Base-by-base conservation (phyloP, 2,888 invertebrate genomes). In the Odontomyia ornata region DNA sequence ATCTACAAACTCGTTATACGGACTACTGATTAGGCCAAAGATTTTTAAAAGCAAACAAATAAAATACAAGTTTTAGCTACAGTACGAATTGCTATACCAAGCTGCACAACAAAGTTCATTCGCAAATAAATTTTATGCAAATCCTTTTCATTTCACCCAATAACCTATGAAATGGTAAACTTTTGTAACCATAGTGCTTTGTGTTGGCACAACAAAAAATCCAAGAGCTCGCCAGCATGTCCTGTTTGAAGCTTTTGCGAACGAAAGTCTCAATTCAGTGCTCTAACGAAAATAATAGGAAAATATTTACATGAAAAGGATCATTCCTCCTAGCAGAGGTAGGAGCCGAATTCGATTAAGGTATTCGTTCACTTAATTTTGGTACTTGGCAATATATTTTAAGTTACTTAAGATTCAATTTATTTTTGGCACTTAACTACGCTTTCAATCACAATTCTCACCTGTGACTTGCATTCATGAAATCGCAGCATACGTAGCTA, bases 161-260 rank as follows among this genome's bases (percentile, higher is more conserved):
- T 28, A 30, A 30, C 30, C 11, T 64, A 28, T 64, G 1, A 30
- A 27, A 64, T 18, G 28, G 28, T 15, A 27, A 23, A 72, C 47
- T 21, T 56, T 36, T 47, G 78, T 78, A 73, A 75, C 76, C 76
- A 78, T 78, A 76, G 76, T 65, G 57, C n/a, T 73, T 65, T 67
- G 60, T 67, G 78, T 78, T 78, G 73, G 76, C 78, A 78, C 62
- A 78, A 78, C 78, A 78, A 73, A n/a, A n/a, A 76, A 60, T 23
- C 60, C 21, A 47, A 1, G 27, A 1, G n/a, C 43, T n/a, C 2
- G 7, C 1, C 9, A 9, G 23, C 13, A 25, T 69, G 67, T 47
- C n/a, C 47, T 23, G 30, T 25, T 69, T 46, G 46, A 46, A 69
- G 30, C 69, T 36, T 36, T 62, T 27, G 28, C 36, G 36, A 36